A percentile compares a stretch with the other conserved stretches of the same genome.
phyloP scores from a whole-genome alignment of 2,888 invertebrate species.

The Synergus gifuensis region DNA sequence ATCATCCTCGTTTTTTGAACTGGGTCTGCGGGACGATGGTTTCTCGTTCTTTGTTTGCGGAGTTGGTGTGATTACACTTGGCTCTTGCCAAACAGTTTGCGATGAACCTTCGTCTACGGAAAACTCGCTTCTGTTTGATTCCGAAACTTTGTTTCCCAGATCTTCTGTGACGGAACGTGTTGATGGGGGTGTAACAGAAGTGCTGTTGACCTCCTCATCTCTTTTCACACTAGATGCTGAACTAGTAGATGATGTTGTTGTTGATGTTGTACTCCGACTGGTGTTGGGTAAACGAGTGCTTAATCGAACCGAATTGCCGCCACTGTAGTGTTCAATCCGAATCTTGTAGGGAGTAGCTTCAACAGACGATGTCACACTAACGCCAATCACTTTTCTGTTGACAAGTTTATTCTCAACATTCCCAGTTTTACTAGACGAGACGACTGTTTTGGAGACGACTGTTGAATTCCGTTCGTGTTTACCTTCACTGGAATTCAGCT shows the following conservation, averaged over 20 bases:
- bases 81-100: constrained; percentile 76
- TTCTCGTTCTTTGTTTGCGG: background rate
- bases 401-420: constrained; percentile 48
- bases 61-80: constrained; percentile 65
- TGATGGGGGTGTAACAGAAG: constrained; percentile 60
- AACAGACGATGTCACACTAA: constrained; percentile 82
- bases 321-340: constrained; percentile 73
- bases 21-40: constrained; percentile 38
- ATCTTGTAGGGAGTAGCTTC: constrained; percentile 80
- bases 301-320: constrained; percentile 55
- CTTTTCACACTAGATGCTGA: constrained; percentile 29
- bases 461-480: constrained; percentile 45
- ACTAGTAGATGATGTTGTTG: constrained; percentile 51
- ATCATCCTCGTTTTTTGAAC: background rate
- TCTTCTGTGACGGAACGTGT: constrained; percentile 75
- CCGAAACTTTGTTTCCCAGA: constrained; percentile 78
- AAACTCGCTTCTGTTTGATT: constrained; percentile 81
- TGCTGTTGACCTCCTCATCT: constrained; percentile 3
- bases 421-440: constrained; percentile 41
- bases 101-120: constrained; percentile 81
- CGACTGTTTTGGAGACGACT: constrained; percentile 33
- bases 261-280: constrained; percentile 49
- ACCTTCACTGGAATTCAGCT: constrained; percentile 47
- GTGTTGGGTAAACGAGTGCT: constrained; percentile 61
- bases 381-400: constrained; percentile 76